Evolutionary conservation across 1,140 invertebrate species (phyloP), one percentile per base, ranked within the genome.

Genomic region (Drosophila punjabiensis): DNA sequence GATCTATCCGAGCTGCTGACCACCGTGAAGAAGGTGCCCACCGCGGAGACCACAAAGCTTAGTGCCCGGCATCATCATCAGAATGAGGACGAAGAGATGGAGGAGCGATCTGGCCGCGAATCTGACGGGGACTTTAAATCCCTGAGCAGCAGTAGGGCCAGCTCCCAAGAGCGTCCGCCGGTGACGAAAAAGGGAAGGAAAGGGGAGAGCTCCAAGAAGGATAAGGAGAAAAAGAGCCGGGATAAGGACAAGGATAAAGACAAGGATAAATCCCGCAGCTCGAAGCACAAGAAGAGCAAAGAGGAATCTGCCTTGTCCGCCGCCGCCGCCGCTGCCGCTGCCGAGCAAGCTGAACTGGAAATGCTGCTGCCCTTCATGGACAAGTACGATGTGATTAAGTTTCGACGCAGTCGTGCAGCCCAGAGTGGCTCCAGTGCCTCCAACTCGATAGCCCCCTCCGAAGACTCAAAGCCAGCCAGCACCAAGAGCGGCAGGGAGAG

Each of bases 321-420:
- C 3, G 86, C 89, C 11, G 85, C 92, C 4, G 81, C 91, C 8
- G 84, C 77, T 8, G 87, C 73, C 2, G 91, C 85, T 10, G 87
- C 88, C 6, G 88, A 90, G 60, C 85, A 92, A 41, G 83, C 81
- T 3, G 91, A 92, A 33, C 53, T 92, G 32, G 80, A 84, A 53
- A 93, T 92, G 91, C 45, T 93, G 39, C 24, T 93, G 30, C 92
- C 90, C 3, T 93, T 92, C 14, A 74, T 93, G 71, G 94, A 95
- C 76, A 95, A 95, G 86, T 95, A 94, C 82, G 95, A 96, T 80
- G 95, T 95, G 74, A 96, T 96, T 52, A 96, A 95, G 81, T 95
- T 95, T 86, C 93, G 95, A 62, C 93, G 94, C 75, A 94, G 95
- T n/a, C 94, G 95, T 61, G 85, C 85, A 0, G 75, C 66, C 1